Evolutionary conservation across 1,140 invertebrate species (phyloP).

Genomic region (Chironomus striatipennis): DNA sequence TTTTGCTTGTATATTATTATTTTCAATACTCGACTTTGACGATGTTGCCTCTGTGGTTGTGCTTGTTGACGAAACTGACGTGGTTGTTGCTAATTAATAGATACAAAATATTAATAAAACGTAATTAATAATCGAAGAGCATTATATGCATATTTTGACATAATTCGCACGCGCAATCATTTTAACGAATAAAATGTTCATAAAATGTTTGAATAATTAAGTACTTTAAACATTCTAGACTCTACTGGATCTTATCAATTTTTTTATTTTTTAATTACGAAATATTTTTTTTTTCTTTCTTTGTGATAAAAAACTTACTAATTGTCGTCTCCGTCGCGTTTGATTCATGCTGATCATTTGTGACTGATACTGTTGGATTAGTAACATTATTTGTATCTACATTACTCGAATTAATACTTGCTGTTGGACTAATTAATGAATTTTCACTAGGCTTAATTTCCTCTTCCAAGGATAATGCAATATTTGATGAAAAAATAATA

Average conservation of each 20-base stretch:
- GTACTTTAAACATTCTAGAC: no score
- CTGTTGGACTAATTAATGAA: neutral
- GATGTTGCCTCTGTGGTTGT: neutral
- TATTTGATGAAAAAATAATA: neutral
- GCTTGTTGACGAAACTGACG: neutral
- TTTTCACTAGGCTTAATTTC: neutral
- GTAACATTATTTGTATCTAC: neutral
- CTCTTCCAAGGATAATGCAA: neutral
- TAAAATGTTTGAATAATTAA: no score
- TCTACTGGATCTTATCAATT: no score
- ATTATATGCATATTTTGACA: neutral
- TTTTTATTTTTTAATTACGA: no score
- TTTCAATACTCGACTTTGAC: neutral
- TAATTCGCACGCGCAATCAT: no score
- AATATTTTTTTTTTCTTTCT: no score
- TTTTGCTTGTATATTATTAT: constrained; percentile 47
- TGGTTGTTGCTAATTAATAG: neutral
- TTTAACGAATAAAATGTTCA: no score
- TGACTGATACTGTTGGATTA: neutral
- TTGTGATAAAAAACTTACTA: neutral
- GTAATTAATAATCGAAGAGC: neutral
- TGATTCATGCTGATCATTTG: neutral
- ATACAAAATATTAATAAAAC: neutral
- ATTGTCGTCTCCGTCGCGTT: neutral
- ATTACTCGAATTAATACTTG: neutral